phyloP scores from a whole-genome alignment of 2,888 invertebrate genomes.

The Dascillus cervinus region DNA sequence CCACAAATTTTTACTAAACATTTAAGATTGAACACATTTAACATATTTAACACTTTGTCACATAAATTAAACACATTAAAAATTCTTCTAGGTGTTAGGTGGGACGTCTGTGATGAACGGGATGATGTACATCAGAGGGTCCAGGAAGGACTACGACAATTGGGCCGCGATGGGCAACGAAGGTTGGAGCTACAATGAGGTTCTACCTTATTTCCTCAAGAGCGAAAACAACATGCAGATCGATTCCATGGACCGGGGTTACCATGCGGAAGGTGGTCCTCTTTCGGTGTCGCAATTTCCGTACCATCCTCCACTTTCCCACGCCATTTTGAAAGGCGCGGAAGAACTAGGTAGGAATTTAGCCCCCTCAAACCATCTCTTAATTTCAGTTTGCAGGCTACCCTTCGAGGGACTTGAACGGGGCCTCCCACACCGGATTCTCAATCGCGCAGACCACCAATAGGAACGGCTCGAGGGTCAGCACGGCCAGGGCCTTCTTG shows the following conservation, averaged over 20 bases:
- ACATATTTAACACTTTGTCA: no score
- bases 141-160: conserved; percentile 76
- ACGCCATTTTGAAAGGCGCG: conserved; percentile 69
- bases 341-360: conserved; percentile 58
- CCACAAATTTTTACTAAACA: no score
- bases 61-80: no score
- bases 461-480: conserved; percentile 76
- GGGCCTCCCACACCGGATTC: conserved; percentile 72
- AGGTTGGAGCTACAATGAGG: conserved; percentile 85
- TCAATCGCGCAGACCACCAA: conserved; percentile 83
- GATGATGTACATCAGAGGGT: conserved; percentile 92
- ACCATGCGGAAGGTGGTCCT: conserved; percentile 70
- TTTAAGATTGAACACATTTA: no score
- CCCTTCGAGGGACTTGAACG: conserved; percentile 72
- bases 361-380: neutral
- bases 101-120: conserved; percentile 92
- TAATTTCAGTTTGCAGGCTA: conserved; percentile 49
- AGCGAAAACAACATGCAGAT: conserved; percentile 72
- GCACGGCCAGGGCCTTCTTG: conserved; percentile 74
- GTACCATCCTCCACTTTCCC: conserved; percentile 77
- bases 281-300: conserved; percentile 75
- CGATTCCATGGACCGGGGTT: conserved; percentile 65
- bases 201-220: conserved; percentile 82
- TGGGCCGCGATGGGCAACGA: conserved; percentile 82
- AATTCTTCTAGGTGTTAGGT: conserved; percentile 63